A percentile compares a stretch with the other conserved stretches of the same genome.
Evolutionary conservation across 2,113 vertebrate species (phyloP).

Genomic region (Eubucco bourcierii): DNA sequence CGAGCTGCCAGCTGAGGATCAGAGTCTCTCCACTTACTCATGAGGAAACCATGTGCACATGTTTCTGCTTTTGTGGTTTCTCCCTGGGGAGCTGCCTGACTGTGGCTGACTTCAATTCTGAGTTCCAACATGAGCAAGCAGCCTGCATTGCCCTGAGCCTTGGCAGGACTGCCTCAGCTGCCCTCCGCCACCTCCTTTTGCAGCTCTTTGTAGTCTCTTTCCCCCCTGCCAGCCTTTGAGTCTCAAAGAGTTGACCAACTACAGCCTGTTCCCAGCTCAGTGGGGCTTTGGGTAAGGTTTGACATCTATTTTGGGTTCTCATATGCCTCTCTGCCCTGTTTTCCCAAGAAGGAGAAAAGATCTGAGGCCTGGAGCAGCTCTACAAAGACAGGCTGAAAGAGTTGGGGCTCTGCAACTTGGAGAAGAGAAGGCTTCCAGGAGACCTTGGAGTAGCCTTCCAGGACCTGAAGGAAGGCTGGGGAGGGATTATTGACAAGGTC

Average conservation of each 20-base stretch:
- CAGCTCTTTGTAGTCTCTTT: neutral
- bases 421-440: too few relatives aligned
- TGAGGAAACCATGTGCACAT: neutral
- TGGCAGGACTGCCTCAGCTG: rapidly evolving
- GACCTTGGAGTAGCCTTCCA: too few relatives aligned
- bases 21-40: neutral
- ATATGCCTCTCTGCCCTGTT: neutral
- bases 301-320: neutral
- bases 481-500: too few relatives aligned
- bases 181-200: neutral
- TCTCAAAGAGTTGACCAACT: neutral
- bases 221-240: neutral
- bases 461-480: too few relatives aligned
- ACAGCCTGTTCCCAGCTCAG: neutral
- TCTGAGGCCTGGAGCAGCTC: neutral
- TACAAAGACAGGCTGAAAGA: too few relatives aligned
- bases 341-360: neutral
- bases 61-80: neutral
- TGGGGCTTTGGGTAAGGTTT: neutral
- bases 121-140: neutral
- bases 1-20: neutral
- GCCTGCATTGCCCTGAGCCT: neutral
- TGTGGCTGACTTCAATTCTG: rapidly evolving
- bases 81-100: neutral
- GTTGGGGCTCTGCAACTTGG: too few relatives aligned